Evolutionary conservation across 2,888 invertebrate species (phyloP), one percentile per base, ranked within the genome.

Genomic region (Ichneumoninae sp.): DNA sequence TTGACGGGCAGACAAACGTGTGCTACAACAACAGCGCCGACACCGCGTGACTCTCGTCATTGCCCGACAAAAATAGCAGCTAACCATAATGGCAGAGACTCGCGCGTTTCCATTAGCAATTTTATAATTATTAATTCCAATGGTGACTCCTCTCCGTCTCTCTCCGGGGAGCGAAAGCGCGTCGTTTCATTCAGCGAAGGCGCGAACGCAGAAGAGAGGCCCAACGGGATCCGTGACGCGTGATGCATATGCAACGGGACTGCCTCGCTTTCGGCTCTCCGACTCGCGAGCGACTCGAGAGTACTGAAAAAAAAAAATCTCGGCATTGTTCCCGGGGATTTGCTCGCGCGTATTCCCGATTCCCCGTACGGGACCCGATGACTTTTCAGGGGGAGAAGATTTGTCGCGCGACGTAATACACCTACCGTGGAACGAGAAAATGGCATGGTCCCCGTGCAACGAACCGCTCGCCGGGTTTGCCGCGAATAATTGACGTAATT

Each of bases 111-210:
- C 92, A 91, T 92, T 92, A 92, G 91, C 91, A 91, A 92, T 92
- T 92, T 92, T 88, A 86, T 91, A 90, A 91, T 91, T 91, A 91
- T 89, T 87, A 89, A 90, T 88, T 89, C 88, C 75, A 89, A 91
- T 90, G 87, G 86, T 13, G 79, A 85, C 86, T 83, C 88, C 84
- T 85, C 40, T 77, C 57, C 44, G 0, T 30, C 30, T 68, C 52
- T 50, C 57, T 52, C 47, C 19, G 52, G 76, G 52, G 50, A 66
- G 16, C 66, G 76, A 40, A 66, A 76, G 40, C 57, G 74, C 26
- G 70, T 75, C 65, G 81, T 13, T 66, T 85, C 83, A 89, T 90
- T 90, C 86, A 89, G 60, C 78, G 80, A 77, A 89, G 88, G 90
- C 85, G 90, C 85, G 89, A 90, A 89, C 80, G 79, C 76, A 81